phyloP scores from a whole-genome alignment of 2,888 invertebrate species.

The Digitonthophagus gazella region DNA sequence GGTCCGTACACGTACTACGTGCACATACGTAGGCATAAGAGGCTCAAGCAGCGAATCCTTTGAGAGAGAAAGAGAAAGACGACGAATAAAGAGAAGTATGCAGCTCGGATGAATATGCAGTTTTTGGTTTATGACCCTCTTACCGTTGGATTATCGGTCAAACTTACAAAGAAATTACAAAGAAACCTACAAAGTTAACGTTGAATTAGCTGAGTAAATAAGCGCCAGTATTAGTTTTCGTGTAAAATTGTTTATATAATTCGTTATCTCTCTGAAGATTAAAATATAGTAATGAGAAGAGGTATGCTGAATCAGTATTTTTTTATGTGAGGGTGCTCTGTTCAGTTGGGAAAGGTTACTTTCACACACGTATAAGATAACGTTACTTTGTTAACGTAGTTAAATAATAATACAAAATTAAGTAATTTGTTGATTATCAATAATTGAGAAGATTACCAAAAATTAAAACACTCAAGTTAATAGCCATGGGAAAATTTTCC shows the following conservation, averaged over 20 bases:
- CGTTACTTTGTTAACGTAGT: not conserved
- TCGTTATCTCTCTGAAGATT: not conserved
- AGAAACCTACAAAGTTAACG: not conserved
- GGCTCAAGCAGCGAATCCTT: not conserved
- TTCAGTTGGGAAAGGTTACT: no score
- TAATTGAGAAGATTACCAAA: not conserved
- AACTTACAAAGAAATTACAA: no score
- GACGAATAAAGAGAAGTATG: not conserved
- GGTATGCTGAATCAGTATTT: not conserved
- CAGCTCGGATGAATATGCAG: no score
- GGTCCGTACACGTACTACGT: not conserved
- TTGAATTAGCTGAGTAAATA: not conserved
- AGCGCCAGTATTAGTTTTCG: not conserved
- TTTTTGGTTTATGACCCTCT: not conserved
- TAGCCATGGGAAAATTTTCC: conserved; percentile 12
- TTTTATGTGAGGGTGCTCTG: no score
- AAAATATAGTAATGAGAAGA: not conserved
- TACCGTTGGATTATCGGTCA: not conserved
- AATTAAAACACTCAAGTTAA: conserved; percentile 21
- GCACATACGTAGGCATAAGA: not conserved
- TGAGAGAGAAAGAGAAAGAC: not conserved
- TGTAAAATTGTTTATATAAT: not conserved
- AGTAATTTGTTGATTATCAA: not conserved
- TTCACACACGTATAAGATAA: not conserved
- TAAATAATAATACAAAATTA: no score